Conservation (phyloP, 2,888 invertebrate genomes). For the Timema podura region DNA sequence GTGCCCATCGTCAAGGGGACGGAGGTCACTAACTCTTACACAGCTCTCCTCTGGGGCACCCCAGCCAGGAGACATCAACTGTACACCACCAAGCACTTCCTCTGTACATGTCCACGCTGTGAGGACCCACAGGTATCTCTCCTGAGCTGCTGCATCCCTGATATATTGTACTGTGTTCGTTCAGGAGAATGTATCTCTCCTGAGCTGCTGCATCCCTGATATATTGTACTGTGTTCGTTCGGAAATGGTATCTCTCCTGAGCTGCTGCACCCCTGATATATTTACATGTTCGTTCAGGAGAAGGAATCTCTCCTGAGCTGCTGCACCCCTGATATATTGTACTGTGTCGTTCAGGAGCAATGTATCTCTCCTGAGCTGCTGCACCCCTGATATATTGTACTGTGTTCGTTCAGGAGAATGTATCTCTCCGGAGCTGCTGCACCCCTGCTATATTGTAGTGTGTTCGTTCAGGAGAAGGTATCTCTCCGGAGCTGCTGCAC, state of each 20-base stretch:
- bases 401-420: no score
- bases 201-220: slow-evolving; percentile 52
- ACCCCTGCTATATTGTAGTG: no score
- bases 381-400: no score
- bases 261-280: slow-evolving; percentile 51
- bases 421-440: no score
- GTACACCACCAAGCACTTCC: slow-evolving; percentile 62
- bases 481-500: no score
- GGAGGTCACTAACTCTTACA: slow-evolving; percentile 64
- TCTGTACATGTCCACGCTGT: slow-evolving; percentile 62
- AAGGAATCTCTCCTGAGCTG: no score
- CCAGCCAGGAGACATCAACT: slow-evolving; percentile 58
- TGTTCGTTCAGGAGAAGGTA: no score
- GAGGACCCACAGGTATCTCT: slow-evolving; percentile 56
- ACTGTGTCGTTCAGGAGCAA: no score
- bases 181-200: slow-evolving; percentile 56
- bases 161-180: neutral
- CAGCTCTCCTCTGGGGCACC: slow-evolving; percentile 65
- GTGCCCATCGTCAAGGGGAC: slow-evolving; percentile 55
- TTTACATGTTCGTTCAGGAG: no score
- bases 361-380: no score
- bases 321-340: no score
- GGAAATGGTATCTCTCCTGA: slow-evolving; percentile 58
- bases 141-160: neutral
- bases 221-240: neutral